These are phyloP conservation scores for Plagodis pulveraria DNA, from an alignment of 2,888 invertebrate species.

Conservation along the genomic window DNA sequence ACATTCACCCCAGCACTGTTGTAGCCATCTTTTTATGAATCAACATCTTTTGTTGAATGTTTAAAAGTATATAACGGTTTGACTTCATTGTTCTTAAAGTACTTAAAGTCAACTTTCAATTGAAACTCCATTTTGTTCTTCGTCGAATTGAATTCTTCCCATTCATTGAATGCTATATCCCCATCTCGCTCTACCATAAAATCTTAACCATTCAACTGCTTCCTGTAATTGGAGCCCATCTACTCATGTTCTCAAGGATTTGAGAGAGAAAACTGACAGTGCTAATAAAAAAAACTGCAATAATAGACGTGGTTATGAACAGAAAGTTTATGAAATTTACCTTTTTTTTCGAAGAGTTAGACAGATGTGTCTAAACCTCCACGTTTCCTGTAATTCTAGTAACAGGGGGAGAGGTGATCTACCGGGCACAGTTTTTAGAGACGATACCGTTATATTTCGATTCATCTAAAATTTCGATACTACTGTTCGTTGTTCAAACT, in stretches of 20 bases:
- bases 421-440: no score
- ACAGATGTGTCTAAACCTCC: no score
- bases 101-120: background rate
- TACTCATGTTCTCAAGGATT: constrained; percentile 26
- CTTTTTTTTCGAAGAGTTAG: no score
- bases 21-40: background rate
- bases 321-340: no score
- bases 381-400: no score
- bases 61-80: constrained; percentile 4
- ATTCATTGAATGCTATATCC: constrained; percentile 22
- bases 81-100: constrained; percentile 3
- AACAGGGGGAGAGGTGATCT: no score
- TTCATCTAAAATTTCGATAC: no score
- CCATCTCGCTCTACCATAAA: constrained; percentile 31
- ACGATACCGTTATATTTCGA: no score
- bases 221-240: constrained; percentile 34
- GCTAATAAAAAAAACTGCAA: constrained; percentile 1
- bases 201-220: constrained; percentile 34
- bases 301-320: no score
- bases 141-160: constrained; percentile 21
- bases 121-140: constrained; percentile 11
- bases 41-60: constrained; percentile 1
- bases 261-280: constrained; percentile 23
- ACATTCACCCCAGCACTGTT: constrained; percentile 2
- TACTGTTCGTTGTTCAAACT: no score